Evolutionary conservation across 92 coral and sea anemone genomes (phyloP), one percentile per base, ranked within the genome.

Genomic region (Virgularia gustaviana): DNA sequence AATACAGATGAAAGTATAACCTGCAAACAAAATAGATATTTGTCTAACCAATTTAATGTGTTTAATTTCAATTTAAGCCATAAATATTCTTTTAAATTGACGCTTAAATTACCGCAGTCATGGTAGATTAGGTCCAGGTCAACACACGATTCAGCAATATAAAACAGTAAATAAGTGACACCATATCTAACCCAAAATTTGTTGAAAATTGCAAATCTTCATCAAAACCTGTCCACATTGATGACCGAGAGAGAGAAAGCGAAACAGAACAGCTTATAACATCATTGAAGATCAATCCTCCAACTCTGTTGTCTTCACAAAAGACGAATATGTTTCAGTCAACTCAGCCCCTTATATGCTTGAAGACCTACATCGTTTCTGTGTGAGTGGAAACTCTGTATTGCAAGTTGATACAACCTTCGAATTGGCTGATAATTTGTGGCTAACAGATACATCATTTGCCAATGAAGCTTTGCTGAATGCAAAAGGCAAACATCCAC

Each of bases 141-240:
- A n/a, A n/a, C n/a, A n/a, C n/a, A n/a, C n/a, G n/a, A n/a, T n/a
- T n/a, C n/a, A n/a, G n/a, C n/a, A n/a, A n/a, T n/a, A n/a, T n/a
- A n/a, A n/a, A n/a, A n/a, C n/a, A n/a, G n/a, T n/a, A n/a, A n/a
- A n/a, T 72, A 22, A 55, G 78, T 72, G 49, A 72, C 38, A 23
- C 22, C 47, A 57, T 73, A 3, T 9, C 78, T 57, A 38, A 38
- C 13, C 71, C 78, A 13, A 72, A 72, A 41, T 56, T 72, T 22
- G 57, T 55, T 72, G 78, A 72, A 36, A 55, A 72, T 34, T 41
- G 80, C 74, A 76, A 75, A 49, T 55, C 22, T 49, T 56, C 52
- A 36, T 36, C 65, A 36, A 42, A 35, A 66, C 45, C 67, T 28
- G 65, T 31, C 10, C 37, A 58, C 31, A 58, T 2, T 58, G 65